phyloP scores from a whole-genome alignment of 2,113 vertebrate genomes.

The Neodon shergylaensis region DNA sequence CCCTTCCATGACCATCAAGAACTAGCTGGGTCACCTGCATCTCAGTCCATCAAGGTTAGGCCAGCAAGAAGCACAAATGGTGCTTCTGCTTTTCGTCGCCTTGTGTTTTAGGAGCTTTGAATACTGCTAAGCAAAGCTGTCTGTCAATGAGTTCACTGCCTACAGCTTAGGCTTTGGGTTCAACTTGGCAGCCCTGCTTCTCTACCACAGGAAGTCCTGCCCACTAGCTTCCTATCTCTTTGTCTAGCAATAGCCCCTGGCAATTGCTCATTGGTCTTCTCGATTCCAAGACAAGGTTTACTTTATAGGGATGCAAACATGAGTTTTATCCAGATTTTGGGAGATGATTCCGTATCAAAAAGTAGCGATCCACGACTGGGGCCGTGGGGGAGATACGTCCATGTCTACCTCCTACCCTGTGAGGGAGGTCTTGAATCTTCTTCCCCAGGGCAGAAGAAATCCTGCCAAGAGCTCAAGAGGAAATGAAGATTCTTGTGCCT shows the following conservation, averaged over 20 bases:
- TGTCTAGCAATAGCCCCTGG: not conserved
- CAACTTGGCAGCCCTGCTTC: not conserved
- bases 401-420: not conserved
- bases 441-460: not conserved
- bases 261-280: not conserved
- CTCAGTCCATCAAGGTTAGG: not conserved
- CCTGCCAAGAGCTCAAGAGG: not conserved
- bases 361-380: not conserved
- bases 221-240: not conserved
- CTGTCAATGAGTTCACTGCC: not conserved
- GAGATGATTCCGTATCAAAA: not conserved
- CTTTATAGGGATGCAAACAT: not conserved
- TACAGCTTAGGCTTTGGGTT: not conserved
- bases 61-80: not conserved
- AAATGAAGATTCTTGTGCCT: not conserved
- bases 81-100: not conserved
- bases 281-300: not conserved
- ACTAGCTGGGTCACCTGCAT: not conserved
- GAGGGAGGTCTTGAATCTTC: too few relatives aligned
- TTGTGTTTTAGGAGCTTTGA: not conserved
- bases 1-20: not conserved
- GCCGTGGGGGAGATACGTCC: not conserved
- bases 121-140: not conserved
- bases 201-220: not conserved
- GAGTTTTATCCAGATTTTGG: not conserved